Evolutionary conservation across 2,888 invertebrate species (phyloP).

Genomic region (Scaptomyza parva): DNA sequence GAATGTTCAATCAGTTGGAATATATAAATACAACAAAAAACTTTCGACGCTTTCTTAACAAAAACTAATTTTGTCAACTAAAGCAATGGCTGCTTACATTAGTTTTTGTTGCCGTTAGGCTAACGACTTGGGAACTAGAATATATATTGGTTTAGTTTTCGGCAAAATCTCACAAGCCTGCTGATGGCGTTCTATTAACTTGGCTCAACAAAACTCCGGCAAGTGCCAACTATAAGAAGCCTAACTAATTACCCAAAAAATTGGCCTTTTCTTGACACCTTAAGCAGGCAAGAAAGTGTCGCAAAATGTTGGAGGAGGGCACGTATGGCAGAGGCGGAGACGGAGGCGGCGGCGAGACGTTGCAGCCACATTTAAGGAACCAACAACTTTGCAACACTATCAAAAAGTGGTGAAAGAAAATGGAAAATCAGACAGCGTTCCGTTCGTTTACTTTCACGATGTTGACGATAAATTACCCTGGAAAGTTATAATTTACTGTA

Average conservation of each 20-base stretch:
- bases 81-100: conserved; percentile 38
- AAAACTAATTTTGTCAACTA: conserved; percentile 13
- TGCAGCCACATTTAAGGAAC: conserved; percentile 35
- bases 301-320: not conserved
- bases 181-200: conserved; percentile 59
- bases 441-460: not conserved
- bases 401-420: conserved; percentile 38
- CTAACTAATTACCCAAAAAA: conserved; percentile 67
- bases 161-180: conserved; percentile 62
- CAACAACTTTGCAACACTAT: conserved; percentile 32
- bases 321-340: too few species aligned
- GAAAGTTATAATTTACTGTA: not conserved
- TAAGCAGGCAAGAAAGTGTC: not conserved
- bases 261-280: conserved; percentile 35
- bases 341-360: conserved; percentile 1
- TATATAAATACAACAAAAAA: conserved; percentile 8
- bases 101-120: conserved; percentile 20
- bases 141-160: conserved; percentile 11
- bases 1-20: conserved; percentile 17
- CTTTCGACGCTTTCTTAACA: not conserved
- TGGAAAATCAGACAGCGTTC: not conserved
- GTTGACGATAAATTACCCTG: not conserved
- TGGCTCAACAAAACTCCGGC: conserved; percentile 29
- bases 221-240: conserved; percentile 50
- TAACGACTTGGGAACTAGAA: not conserved